These are phyloP conservation scores for Busseola fusca DNA, from an alignment of 2,888 invertebrate genomes.

Conservation along the genomic window DNA sequence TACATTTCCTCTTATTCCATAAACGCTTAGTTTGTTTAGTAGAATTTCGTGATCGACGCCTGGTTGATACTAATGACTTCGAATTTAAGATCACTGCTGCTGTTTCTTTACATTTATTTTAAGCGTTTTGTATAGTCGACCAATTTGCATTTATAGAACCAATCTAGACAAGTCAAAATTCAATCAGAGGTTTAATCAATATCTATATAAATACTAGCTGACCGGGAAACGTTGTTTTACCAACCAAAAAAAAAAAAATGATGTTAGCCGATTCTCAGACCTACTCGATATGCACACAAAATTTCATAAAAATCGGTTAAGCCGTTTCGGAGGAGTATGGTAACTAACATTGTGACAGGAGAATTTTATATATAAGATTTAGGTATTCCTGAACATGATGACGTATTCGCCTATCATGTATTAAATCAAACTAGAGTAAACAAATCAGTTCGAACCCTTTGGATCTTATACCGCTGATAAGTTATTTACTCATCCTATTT, in stretches of 20 bases:
- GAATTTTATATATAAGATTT: too few relatives aligned
- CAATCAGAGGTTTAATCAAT: not conserved
- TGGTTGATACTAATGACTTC: not conserved
- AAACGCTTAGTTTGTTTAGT: too few relatives aligned
- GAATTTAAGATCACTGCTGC: conserved; percentile 9
- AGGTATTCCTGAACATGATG: not conserved
- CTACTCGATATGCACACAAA: too few relatives aligned
- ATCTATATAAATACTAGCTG: not conserved
- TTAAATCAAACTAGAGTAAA: conserved; percentile 5
- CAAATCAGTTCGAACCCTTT: conserved; percentile 12
- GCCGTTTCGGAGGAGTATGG: too few relatives aligned
- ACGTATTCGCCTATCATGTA: conserved; percentile 9
- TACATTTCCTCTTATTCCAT: too few relatives aligned
- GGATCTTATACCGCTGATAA: conserved; percentile 4
- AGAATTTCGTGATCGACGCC: too few relatives aligned
- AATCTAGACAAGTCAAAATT: not conserved
- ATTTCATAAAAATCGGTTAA: too few relatives aligned
- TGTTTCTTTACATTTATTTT: not conserved
- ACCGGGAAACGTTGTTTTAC: too few relatives aligned
- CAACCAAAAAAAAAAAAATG: too few relatives aligned
- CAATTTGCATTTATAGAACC: not conserved
- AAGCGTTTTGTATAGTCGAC: not conserved
- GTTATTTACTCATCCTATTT: not conserved
- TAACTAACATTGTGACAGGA: too few relatives aligned
- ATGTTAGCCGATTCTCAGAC: too few relatives aligned